phyloP scores from a whole-genome alignment of 2,797 vertebrate species.

The Liasis olivaceus region DNA sequence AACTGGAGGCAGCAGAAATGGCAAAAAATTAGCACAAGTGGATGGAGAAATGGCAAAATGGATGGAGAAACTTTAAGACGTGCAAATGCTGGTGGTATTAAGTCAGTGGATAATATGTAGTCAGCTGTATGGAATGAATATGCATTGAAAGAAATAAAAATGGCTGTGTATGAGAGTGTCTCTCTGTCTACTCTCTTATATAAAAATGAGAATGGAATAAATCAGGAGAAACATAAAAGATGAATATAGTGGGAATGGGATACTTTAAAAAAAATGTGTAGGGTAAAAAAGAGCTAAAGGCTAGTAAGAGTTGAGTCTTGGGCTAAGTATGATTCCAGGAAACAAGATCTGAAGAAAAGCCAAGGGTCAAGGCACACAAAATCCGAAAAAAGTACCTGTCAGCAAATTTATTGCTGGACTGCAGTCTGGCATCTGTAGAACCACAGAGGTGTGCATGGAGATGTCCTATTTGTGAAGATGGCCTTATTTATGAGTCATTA shows the following conservation, averaged over 20 bases:
- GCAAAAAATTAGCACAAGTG: background rate
- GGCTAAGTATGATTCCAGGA: background rate
- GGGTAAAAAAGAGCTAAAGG: background rate
- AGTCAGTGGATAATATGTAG: background rate
- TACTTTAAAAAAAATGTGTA: background rate
- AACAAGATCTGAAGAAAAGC: background rate
- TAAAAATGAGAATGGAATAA: background rate
- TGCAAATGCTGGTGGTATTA: background rate
- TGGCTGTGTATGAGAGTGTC: background rate
- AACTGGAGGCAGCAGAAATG: background rate
- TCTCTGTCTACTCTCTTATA: background rate
- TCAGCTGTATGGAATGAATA: background rate
- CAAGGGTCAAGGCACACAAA: background rate
- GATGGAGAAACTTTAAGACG: background rate
- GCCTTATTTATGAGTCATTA: background rate
- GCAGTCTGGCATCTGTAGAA: background rate
- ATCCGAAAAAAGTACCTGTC: background rate
- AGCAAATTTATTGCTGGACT: background rate
- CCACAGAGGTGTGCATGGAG: background rate
- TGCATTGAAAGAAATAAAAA: background rate
- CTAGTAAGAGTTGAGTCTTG: background rate
- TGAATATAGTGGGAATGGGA: background rate
- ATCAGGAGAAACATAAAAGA: background rate
- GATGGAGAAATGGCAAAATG: background rate
- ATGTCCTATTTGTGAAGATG: background rate